Evolutionary conservation across 2,113 vertebrate species (phyloP).

Genomic region (Alces alces): DNA sequence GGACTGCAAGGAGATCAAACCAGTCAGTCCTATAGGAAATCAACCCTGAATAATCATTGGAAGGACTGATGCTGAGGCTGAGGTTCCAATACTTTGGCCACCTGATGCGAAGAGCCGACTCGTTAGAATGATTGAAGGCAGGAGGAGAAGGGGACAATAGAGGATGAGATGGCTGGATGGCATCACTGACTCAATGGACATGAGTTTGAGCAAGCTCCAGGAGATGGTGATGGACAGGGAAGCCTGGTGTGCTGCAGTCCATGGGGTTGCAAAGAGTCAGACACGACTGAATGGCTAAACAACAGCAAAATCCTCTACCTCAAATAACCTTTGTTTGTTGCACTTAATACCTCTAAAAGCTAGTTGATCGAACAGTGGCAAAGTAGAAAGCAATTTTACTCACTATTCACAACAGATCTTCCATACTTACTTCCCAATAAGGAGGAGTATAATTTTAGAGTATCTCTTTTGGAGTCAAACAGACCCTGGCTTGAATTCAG

Average conservation of each 20-base stretch:
- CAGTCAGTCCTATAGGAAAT: background rate
- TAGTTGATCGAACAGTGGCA: background rate
- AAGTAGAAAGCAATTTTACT: background rate
- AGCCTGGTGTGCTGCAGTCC: background rate
- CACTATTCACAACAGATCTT: background rate
- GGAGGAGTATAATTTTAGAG: background rate
- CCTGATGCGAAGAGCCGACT: background rate
- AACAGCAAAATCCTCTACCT: background rate
- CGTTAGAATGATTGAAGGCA: background rate
- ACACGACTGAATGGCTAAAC: background rate
- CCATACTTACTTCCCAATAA: background rate
- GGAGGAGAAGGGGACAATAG: background rate
- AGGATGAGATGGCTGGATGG: background rate
- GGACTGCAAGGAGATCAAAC: background rate
- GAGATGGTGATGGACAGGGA: background rate
- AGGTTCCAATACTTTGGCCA: background rate
- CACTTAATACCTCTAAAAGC: background rate
- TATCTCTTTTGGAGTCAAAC: background rate
- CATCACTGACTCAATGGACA: background rate
- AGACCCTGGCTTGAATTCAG: background rate
- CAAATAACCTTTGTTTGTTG: background rate
- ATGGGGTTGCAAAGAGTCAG: accelerated
- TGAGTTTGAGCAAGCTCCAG: background rate
- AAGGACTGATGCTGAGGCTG: background rate
- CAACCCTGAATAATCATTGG: background rate